A percentile compares a stretch with the other conserved stretches of the same genome.
Evolutionary conservation across 2,888 invertebrate genomes (phyloP).

Genomic region (Pemphredon lugubris): DNA sequence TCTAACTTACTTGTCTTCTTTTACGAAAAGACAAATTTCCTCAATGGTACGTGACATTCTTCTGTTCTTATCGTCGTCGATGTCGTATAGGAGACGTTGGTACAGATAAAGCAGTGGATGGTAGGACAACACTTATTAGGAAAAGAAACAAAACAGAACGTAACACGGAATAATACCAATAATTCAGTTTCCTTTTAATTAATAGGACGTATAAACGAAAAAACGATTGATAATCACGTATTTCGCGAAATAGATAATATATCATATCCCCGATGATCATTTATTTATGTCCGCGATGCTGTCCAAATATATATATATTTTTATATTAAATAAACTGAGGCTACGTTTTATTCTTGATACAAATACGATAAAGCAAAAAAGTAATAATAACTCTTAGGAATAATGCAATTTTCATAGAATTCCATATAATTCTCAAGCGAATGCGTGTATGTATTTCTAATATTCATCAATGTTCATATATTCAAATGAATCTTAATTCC

Average conservation of each 20-base stretch:
- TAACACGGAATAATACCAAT: not conserved
- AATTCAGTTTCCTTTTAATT: not conserved
- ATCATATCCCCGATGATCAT: constrained; percentile 5
- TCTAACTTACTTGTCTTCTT: not conserved
- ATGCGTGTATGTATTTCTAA: too few relatives aligned
- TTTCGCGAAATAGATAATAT: constrained; percentile 8
- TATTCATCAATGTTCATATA: too few relatives aligned
- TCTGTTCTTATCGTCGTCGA: not conserved
- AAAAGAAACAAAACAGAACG: constrained; percentile 2
- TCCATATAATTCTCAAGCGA: too few relatives aligned
- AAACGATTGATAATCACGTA: constrained; percentile 6
- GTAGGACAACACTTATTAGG: constrained; percentile 16
- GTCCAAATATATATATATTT: too few relatives aligned
- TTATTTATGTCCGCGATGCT: too few relatives aligned
- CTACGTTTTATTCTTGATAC: not conserved
- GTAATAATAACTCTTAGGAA: too few relatives aligned
- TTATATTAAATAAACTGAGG: constrained; percentile 8
- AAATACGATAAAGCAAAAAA: not conserved
- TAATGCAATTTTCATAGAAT: too few relatives aligned
- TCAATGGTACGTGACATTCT: not conserved
- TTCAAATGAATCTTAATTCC: too few relatives aligned
- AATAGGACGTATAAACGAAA: not conserved
- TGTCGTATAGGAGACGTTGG: constrained; percentile 2
- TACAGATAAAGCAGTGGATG: constrained; percentile 1
- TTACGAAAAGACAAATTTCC: not conserved